Base-by-base conservation (phyloP, 2,113 vertebrate species). In the Glareola pratincola region DNA sequence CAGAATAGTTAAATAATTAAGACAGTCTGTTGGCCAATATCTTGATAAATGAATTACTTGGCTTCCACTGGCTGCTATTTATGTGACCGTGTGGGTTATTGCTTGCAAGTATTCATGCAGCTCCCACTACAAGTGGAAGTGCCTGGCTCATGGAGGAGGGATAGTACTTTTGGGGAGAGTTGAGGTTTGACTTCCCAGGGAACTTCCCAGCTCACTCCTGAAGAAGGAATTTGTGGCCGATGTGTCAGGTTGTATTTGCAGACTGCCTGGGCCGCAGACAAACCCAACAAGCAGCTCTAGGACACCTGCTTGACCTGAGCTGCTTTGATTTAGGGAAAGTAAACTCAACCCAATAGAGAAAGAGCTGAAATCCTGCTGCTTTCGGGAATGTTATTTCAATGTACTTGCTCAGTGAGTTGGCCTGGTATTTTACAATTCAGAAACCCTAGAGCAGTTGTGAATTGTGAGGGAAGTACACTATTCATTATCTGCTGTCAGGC, bases 401-500 rank as follows among this genome's bases (percentile, higher is more conserved):
- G 86, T 89, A 36, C 62, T 90, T 63, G 69, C 87, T 87, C 92
- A 76, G 91, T 57, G 84, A 95, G 92, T 85, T 96, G 89, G 95
- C 92, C 86, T 89, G 86, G 84, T 85, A 78, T 95, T 87, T 96
- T 96, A 93, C 91, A 82, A 95, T 94, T 94, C 84, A 92, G 92
- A 94, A 95, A 94, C 84, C 96, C 93, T 1, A 18, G 87, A 94
- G 94, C 93, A 88, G 34, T 96, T 53, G 94, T 92, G 96, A 97
- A 90, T 96, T 92, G 97, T 92, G 87, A 89, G 80, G 92, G 91
- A 95, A 96, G 92, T 89, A 82, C 95, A 87, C 95, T 94, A 94
- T 97, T 97, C 95, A 95, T 97, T 96, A 93, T 96, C 96, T 92
- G 91, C 95, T 96, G 95, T 96, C 95, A 95, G 95, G 94, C 95